Percentiles rank a stretch among this genome's conserved stretches.
Conservation (phyloP, 1,140 invertebrate genomes). For the Leptinotarsa texana region DNA sequence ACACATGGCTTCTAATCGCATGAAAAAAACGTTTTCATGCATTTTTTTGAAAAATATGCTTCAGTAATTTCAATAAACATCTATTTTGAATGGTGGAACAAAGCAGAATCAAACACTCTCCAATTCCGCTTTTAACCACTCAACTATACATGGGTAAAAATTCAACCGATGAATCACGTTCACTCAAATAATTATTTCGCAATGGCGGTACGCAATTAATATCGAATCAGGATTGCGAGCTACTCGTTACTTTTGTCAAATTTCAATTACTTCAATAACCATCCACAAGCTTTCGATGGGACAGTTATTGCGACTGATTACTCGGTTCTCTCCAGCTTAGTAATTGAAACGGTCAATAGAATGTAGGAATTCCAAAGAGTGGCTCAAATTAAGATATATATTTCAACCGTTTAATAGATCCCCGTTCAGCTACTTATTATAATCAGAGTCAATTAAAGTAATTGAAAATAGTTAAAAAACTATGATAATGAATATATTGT, state of each 20-base stretch:
- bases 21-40: too few species aligned
- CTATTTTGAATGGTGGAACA: too few species aligned
- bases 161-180: not conserved
- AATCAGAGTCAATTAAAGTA: too few species aligned
- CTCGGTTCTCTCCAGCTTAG: constrained; percentile 12
- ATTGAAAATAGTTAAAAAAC: too few species aligned
- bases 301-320: constrained; percentile 28
- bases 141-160: too few species aligned
- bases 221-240: constrained; percentile 32
- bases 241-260: constrained; percentile 22
- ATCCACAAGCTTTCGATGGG: constrained; percentile 14
- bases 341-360: not conserved
- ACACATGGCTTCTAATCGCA: too few species aligned
- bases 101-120: too few species aligned
- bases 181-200: not conserved
- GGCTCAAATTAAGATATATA: constrained; percentile 16
- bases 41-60: too few species aligned
- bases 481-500: too few species aligned
- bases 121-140: too few species aligned
- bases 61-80: too few species aligned
- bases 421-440: not conserved
- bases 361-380: constrained; percentile 18
- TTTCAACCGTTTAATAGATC: not conserved
- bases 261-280: constrained; percentile 26
- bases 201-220: constrained; percentile 32